phyloP scores from a whole-genome alignment of 1,140 invertebrate species.

The Pissodes strobi region DNA sequence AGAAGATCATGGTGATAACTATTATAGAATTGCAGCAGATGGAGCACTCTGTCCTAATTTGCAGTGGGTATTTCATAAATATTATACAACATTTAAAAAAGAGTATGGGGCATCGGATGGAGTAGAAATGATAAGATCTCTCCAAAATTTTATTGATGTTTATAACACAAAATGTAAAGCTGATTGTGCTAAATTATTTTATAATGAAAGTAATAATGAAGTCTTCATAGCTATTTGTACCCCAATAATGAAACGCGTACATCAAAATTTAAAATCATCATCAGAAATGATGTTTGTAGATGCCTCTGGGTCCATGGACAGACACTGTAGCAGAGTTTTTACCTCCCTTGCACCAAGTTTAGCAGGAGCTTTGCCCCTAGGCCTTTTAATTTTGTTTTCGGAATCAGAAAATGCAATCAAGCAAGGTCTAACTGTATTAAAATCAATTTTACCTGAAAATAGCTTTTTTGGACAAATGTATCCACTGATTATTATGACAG shows the following conservation, averaged over 20 bases:
- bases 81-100: slow-evolving; percentile 7
- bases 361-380: slow-evolving; percentile 4
- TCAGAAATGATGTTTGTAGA: slow-evolving; percentile 6
- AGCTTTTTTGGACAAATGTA: no score
- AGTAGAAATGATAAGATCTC: no score
- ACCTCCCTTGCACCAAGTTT: background rate
- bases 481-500: no score
- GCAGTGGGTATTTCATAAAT: slow-evolving; percentile 6
- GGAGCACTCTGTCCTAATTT: slow-evolving; percentile 6
- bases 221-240: no score
- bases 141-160: background rate
- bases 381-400: background rate
- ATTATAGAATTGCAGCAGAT: slow-evolving; percentile 9
- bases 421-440: background rate
- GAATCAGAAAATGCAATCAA: background rate
- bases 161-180: no score
- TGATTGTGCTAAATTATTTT: no score
- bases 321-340: background rate
- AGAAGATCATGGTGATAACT: slow-evolving; percentile 7
- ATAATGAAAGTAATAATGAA: no score
- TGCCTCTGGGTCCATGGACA: background rate
- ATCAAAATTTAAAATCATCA: background rate
- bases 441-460: no score
- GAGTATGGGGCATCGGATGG: background rate
- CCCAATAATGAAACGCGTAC: background rate